phyloP scores from a whole-genome alignment of 2,797 vertebrate genomes.

The Chloroceryle inda region DNA sequence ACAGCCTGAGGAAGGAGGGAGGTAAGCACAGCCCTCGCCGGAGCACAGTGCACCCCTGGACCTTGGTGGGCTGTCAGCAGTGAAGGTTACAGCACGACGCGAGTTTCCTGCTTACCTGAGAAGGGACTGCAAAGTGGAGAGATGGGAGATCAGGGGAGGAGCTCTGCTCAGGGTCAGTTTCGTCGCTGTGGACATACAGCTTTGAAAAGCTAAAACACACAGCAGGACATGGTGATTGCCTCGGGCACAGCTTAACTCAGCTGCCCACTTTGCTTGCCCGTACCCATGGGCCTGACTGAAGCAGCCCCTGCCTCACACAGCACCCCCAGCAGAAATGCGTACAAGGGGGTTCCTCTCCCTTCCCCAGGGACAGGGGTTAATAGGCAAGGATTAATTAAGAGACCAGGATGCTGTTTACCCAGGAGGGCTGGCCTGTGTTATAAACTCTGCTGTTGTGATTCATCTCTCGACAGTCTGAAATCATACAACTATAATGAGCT shows the following conservation, averaged over 20 bases:
- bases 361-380: not conserved
- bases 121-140: conserved; percentile 15
- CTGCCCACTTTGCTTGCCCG: not conserved
- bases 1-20: not conserved
- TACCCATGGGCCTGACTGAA: not conserved
- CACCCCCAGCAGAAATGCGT: not conserved
- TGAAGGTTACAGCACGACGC: not conserved
- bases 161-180: conserved; percentile 17
- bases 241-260: not conserved
- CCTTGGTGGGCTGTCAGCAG: not conserved
- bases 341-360: not conserved
- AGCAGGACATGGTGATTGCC: not conserved
- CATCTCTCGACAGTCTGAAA: not conserved
- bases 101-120: conserved; percentile 71
- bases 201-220: conserved; percentile 57
- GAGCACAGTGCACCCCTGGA: not conserved
- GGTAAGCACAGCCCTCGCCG: not conserved
- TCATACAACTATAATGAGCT: not conserved
- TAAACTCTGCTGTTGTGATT: not conserved
- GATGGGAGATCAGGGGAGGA: conserved; percentile 47
- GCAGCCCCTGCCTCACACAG: not conserved
- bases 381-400: not conserved
- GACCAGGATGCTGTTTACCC: not conserved
- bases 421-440: not conserved
- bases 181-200: not conserved